Conservation (phyloP, 2,113 vertebrate species). For the Gallinago media region DNA sequence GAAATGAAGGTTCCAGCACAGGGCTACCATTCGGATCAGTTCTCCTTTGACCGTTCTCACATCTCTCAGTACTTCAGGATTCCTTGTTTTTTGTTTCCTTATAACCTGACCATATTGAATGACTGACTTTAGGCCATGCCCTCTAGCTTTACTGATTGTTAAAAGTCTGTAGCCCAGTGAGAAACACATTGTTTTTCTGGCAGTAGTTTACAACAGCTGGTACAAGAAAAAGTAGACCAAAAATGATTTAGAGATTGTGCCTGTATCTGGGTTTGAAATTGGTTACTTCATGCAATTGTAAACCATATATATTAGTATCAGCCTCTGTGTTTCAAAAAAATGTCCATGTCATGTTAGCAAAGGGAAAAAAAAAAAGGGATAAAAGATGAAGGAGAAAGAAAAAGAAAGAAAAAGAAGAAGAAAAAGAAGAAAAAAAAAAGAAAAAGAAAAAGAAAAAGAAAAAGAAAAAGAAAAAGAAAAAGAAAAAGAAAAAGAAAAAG, state of each 20-base stretch:
- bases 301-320: neutral
- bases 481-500: no score
- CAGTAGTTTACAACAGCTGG: neutral
- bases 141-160: neutral
- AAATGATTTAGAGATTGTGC: neutral
- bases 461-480: no score
- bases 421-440: accelerated
- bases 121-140: neutral
- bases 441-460: no score
- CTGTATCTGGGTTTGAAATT: neutral
- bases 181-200: neutral
- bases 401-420: neutral
- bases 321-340: neutral
- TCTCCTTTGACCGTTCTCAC: neutral
- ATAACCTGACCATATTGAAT: neutral
- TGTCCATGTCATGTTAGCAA: neutral
- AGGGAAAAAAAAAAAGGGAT: neutral
- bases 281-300: neutral
- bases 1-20: neutral
- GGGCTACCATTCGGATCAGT: neutral
- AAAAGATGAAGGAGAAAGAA: neutral
- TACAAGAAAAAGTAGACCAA: neutral
- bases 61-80: neutral
- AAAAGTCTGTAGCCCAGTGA: neutral
- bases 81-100: neutral